A percentile compares a stretch with the other conserved stretches of the same genome.
Conservation (phyloP, 2,888 invertebrate species). For the Gonocerus acuteangulatus region DNA sequence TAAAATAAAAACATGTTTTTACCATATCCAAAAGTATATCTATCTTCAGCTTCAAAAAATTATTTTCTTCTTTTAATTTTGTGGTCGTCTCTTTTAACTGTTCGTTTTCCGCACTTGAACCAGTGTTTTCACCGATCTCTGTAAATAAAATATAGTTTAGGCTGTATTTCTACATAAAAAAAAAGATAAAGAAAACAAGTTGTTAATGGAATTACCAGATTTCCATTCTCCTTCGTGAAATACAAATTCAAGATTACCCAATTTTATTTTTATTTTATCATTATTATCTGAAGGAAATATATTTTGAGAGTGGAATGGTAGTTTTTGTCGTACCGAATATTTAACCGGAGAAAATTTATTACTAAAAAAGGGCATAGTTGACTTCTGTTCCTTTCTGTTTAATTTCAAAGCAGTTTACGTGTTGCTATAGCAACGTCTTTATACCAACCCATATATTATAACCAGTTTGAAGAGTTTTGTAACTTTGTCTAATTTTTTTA, state of each 20-base stretch:
- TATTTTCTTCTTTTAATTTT: constrained; percentile 29
- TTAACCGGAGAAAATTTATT: constrained; percentile 26
- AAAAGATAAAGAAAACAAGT: not conserved
- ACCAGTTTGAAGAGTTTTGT: too few species aligned
- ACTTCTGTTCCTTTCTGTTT: too few species aligned
- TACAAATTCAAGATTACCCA: constrained; percentile 6
- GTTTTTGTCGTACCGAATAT: constrained; percentile 14
- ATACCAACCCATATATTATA: too few species aligned
- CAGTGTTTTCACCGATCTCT: constrained; percentile 11
- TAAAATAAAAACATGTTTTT: too few species aligned
- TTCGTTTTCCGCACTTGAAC: constrained; percentile 15
- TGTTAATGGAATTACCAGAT: constrained; percentile 18
- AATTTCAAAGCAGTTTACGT: too few species aligned
- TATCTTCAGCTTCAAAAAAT: constrained; percentile 26
- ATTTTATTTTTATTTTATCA: constrained; percentile 18
- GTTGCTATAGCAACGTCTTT: too few species aligned
- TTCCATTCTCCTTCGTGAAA: constrained; percentile 24
- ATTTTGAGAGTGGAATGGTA: constrained; percentile 19
- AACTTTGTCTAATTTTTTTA: too few species aligned
- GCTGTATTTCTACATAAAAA: not conserved
- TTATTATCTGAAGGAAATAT: not conserved
- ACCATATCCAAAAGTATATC: constrained; percentile 13
- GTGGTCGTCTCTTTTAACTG: constrained; percentile 8
- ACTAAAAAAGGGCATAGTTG: constrained; percentile 28
- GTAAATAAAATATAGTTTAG: not conserved